Percentiles rank a stretch among this genome's conserved stretches.
phyloP scores from a whole-genome alignment of 2,797 vertebrate genomes.

The Gymnopithys bicolor region DNA sequence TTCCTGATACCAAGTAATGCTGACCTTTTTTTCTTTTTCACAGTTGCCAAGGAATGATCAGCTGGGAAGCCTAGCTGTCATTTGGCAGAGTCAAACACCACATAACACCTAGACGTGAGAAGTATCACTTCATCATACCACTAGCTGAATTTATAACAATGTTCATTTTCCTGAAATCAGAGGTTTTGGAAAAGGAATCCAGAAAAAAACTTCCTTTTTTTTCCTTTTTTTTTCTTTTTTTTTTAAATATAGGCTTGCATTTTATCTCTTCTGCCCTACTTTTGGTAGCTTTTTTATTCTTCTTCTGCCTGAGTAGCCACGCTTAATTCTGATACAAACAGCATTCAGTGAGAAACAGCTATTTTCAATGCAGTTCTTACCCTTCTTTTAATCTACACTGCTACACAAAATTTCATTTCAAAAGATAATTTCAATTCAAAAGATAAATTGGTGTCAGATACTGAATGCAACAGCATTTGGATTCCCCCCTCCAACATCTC shows the following conservation, averaged over 20 bases:
- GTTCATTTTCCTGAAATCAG: background rate
- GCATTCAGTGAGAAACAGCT: background rate
- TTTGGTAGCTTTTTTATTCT: background rate
- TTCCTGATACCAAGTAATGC: fast-evolving
- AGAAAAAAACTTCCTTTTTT: background rate
- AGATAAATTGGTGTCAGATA: background rate
- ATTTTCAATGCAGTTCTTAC: background rate
- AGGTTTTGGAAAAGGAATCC: background rate
- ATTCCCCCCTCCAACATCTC: background rate
- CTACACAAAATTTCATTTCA: background rate
- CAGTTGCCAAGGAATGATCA: background rate
- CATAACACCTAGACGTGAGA: background rate
- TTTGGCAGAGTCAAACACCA: background rate
- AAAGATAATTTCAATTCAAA: background rate
- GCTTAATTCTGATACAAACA: background rate
- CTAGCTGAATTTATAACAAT: background rate
- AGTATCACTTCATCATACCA: background rate
- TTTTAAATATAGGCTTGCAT: background rate
- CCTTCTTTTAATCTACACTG: background rate
- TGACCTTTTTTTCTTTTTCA: background rate
- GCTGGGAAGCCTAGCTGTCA: background rate
- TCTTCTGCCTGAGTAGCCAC: background rate
- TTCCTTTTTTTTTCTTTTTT: background rate
- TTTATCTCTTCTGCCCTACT: background rate
- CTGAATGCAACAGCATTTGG: background rate